Evolutionary conservation across 2,113 vertebrate genomes (phyloP), one percentile per base, ranked within the genome.

Genomic region (Bubo scandiacus): DNA sequence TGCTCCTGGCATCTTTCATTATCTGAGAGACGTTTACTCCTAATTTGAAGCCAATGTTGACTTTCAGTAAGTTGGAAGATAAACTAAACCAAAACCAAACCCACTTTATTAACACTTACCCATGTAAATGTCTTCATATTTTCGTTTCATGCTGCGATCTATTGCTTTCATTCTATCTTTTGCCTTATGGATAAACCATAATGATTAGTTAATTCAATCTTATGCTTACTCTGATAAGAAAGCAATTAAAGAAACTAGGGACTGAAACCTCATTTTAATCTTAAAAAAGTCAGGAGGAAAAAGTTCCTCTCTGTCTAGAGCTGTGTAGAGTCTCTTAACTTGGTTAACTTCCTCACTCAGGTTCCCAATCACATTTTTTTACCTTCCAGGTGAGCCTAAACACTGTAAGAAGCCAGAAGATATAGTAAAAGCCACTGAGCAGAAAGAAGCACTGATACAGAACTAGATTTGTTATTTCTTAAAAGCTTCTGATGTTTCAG

Each of bases 401-500:
- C 97, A 92, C 85, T 96, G 51, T 93, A 98, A 97, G 96, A 97
- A 94, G 13, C 84, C 97, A 54, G 98, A 98, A 97, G 97, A 96
- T 20, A 81, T 93, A 74, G 81, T 96, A 92, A 97, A 97, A 93
- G n/a, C 83, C 45, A 97, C 97, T 42, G 98, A 97, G 72, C 97
- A 98, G 73, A 95, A 91, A 51, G 86, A 91, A 74, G 94, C 96
- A 62, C 78, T 96, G 86, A 78, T 98, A 62, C 88, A 71, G 88
- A 97, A 95, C 65, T 98, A 98, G 97, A 83, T 87, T 38, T 90
- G 61, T 52, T 52, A 30, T 72, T 94, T 81, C 45, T 91, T 94
- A 47, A 89, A 84, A 83, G 94, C 96, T 97, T 96, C 97, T 96
- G 96, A 92, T 63, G 27, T 95, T 95, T 96, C 92, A 90, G 95